These are phyloP conservation scores for Philereme transversata DNA, from an alignment of 2,888 invertebrate genomes.

Conservation along the genomic window DNA sequence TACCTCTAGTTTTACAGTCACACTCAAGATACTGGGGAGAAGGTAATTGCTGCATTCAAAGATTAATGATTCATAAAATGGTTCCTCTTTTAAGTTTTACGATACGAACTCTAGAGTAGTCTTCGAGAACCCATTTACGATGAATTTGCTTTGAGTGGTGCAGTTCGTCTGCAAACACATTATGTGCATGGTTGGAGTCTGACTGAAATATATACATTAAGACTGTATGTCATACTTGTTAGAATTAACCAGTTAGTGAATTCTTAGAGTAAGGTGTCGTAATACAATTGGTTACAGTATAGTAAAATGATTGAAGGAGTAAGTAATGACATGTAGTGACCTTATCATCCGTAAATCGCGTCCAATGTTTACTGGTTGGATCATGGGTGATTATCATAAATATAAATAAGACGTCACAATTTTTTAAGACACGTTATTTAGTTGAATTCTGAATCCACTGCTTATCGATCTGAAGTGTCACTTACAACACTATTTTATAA, in stretches of 20 bases:
- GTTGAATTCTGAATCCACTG: constrained; percentile 43
- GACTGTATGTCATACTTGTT: neutral
- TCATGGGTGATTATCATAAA: constrained; percentile 26
- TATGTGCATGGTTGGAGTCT: constrained; percentile 2
- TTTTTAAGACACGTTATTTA: neutral
- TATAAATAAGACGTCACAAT: neutral
- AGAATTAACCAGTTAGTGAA: constrained; percentile 10
- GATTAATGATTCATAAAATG: constrained; percentile 17
- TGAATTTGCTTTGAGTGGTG: neutral
- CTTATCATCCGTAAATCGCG: constrained; percentile 26
- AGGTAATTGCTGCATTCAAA: constrained; percentile 7
- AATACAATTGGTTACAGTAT: constrained; percentile 20
- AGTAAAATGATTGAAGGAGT: constrained; percentile 15
- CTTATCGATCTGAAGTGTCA: constrained; percentile 39
- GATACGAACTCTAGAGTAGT: constrained; percentile 3
- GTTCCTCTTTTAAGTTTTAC: constrained; percentile 8
- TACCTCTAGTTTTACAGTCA: neutral
- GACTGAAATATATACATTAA: neutral
- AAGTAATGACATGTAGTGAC: constrained; percentile 8
- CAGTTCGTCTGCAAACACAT: constrained; percentile 6
- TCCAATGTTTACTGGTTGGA: constrained; percentile 43
- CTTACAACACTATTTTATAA: constrained; percentile 16
- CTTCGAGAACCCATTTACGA: constrained; percentile 11
- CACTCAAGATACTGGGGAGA: constrained; percentile 7
- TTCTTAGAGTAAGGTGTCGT: constrained; percentile 1